Percentiles rank a stretch among this genome's conserved stretches.
phyloP scores from a whole-genome alignment of 2,797 vertebrate genomes.

The Hypotaenidia okinawae region DNA sequence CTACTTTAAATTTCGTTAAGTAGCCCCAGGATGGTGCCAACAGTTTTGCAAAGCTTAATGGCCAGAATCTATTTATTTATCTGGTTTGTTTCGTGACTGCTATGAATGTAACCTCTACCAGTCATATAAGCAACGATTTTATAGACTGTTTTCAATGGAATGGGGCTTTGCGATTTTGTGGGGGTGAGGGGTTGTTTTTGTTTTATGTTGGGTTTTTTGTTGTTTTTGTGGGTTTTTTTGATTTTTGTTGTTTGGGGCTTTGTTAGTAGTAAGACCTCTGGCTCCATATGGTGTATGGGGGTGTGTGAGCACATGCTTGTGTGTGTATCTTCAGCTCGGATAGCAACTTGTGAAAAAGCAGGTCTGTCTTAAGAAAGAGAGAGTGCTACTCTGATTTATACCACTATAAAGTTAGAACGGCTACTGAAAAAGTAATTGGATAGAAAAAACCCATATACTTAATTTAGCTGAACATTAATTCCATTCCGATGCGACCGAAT shows the following conservation, averaged over 20 bases:
- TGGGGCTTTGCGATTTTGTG: background rate
- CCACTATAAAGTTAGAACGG: background rate
- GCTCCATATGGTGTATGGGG: background rate
- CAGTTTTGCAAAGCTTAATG: background rate
- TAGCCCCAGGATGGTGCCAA: background rate
- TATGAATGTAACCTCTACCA: background rate
- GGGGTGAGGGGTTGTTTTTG: no score
- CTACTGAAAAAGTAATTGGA: background rate
- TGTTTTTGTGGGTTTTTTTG: no score
- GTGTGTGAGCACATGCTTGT: rapidly evolving
- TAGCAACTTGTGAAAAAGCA: background rate
- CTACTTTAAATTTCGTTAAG: background rate
- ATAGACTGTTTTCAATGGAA: background rate
- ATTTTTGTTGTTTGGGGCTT: background rate
- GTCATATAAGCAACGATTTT: background rate
- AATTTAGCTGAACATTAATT: background rate
- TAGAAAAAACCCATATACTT: background rate
- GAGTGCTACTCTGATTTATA: background rate
- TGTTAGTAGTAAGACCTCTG: background rate
- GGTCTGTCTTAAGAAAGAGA: background rate
- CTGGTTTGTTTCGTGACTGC: background rate
- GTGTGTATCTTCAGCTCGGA: background rate
- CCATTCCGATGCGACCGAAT: background rate
- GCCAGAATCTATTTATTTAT: background rate
- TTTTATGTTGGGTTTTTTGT: no score